phyloP scores from a whole-genome alignment of 2,797 vertebrate genomes.

The Labroides dimidiatus region DNA sequence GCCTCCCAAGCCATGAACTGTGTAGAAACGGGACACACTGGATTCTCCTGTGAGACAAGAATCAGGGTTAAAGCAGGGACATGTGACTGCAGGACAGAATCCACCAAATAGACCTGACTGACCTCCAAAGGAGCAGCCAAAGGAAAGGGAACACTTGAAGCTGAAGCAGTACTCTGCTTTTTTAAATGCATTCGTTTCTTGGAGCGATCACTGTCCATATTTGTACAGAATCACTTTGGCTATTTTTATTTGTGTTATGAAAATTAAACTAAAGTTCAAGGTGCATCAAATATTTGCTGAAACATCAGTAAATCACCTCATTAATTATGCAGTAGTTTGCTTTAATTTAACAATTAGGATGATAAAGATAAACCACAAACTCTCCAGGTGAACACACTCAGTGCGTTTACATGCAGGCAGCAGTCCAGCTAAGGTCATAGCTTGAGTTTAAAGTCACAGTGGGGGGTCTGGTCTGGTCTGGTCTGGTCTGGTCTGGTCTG shows the following conservation, averaged over 20 bases:
- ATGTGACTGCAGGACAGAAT: constrained; percentile 6
- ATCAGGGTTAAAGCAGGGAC: constrained; percentile 2
- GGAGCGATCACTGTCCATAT: constrained; percentile 6
- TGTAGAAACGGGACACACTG: constrained; percentile 59
- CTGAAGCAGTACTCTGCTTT: background rate
- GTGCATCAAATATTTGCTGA: constrained; percentile 3
- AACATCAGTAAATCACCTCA: constrained; percentile 2
- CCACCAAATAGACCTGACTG: constrained; percentile 35
- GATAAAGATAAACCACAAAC: too few relatives aligned
- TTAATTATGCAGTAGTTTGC: background rate
- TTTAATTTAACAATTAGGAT: background rate
- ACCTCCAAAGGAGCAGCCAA: constrained; percentile 41
- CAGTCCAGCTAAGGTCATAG: too few relatives aligned
- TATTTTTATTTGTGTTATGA: background rate
- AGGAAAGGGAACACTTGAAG: constrained; percentile 24
- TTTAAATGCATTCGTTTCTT: background rate
- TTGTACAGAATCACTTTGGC: constrained; percentile 30
- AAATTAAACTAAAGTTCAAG: background rate
- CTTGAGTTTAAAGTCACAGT: too few relatives aligned
- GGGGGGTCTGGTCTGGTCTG: too few relatives aligned
- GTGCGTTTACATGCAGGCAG: too few relatives aligned
- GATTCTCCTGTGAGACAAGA: constrained; percentile 8
- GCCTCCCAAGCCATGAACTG: background rate
- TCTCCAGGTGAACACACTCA: background rate
- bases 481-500: too few relatives aligned